Conservation (phyloP, 2,888 invertebrate genomes). For the Hirtodrosophila histrioides region DNA sequence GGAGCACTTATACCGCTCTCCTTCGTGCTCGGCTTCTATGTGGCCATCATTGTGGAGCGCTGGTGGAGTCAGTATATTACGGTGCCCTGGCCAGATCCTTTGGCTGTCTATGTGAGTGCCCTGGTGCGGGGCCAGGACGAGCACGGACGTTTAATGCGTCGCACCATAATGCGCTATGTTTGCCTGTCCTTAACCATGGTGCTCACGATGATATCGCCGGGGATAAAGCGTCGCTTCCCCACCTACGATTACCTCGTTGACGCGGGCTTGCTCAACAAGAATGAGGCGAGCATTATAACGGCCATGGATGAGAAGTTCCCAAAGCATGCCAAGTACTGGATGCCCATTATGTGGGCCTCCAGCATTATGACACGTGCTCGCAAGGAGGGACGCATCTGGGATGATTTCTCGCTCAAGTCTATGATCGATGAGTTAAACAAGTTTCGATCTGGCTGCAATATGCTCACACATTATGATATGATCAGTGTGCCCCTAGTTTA, state of each 20-base stretch:
- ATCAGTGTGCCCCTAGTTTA: conserved; percentile 91
- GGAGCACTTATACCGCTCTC: conserved; percentile 94
- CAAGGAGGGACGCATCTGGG: conserved; percentile 93
- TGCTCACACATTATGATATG: conserved; percentile 90
- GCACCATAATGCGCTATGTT: conserved; percentile 92
- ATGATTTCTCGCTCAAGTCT: conserved; percentile 96
- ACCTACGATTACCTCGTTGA: conserved; percentile 92
- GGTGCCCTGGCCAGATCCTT: conserved; percentile 94
- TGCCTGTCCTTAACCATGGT: conserved; percentile 94
- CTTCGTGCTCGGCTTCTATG: conserved; percentile 97
- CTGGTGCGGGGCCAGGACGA: conserved; percentile 93
- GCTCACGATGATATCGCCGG: conserved; percentile 92
- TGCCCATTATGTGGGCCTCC: conserved; percentile 95
- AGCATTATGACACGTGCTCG: conserved; percentile 94
- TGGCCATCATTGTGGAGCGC: conserved; percentile 94
- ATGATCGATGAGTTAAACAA: conserved; percentile 93
- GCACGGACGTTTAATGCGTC: conserved; percentile 91
- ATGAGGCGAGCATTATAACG: conserved; percentile 90
- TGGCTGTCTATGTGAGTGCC: conserved; percentile 92
- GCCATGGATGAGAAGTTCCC: conserved; percentile 92
- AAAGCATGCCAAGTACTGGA: conserved; percentile 94
- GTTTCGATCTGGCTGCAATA: conserved; percentile 90
- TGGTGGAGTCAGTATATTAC: conserved; percentile 95
- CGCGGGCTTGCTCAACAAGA: conserved; percentile 91
- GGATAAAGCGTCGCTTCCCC: conserved; percentile 94